Conservation (phyloP, 2,113 vertebrate genomes). For the Ictidomys tridecemlineatus region DNA sequence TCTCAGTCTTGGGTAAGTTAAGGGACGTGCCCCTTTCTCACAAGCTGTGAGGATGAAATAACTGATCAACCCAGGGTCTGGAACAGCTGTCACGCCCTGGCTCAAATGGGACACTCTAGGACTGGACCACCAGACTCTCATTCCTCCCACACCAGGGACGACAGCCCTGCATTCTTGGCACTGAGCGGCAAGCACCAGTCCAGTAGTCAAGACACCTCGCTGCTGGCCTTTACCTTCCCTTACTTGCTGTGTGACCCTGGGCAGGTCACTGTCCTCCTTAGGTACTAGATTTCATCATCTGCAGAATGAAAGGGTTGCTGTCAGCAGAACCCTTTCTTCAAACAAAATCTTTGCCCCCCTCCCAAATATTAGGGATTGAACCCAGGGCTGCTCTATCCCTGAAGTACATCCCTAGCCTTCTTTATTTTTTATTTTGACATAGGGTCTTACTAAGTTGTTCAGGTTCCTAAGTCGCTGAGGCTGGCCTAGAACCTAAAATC, state of each 20-base stretch:
- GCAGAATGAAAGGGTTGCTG: neutral
- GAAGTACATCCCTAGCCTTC: too few relatives aligned
- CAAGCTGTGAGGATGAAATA: neutral
- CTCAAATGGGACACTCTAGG: neutral
- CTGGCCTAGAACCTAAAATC: too few relatives aligned
- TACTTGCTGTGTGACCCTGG: neutral
- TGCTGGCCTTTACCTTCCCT: neutral
- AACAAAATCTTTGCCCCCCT: neutral
- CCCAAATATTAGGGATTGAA: too few relatives aligned
- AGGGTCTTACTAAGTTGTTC: too few relatives aligned
- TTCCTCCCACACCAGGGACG: neutral
- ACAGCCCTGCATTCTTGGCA: neutral
- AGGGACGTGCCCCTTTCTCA: neutral
- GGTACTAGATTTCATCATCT: neutral
- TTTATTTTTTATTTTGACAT: too few relatives aligned
- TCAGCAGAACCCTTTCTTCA: slow-evolving; percentile 20
- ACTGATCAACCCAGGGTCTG: neutral
- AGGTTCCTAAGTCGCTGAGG: too few relatives aligned
- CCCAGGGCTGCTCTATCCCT: too few relatives aligned
- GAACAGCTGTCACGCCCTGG: neutral
- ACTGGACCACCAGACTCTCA: neutral
- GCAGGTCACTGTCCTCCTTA: neutral
- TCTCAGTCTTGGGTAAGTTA: neutral
- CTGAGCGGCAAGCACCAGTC: neutral
- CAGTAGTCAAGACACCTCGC: neutral